phyloP scores from a whole-genome alignment of 2,797 vertebrate genomes.

The Urosaurus nigricauda region DNA sequence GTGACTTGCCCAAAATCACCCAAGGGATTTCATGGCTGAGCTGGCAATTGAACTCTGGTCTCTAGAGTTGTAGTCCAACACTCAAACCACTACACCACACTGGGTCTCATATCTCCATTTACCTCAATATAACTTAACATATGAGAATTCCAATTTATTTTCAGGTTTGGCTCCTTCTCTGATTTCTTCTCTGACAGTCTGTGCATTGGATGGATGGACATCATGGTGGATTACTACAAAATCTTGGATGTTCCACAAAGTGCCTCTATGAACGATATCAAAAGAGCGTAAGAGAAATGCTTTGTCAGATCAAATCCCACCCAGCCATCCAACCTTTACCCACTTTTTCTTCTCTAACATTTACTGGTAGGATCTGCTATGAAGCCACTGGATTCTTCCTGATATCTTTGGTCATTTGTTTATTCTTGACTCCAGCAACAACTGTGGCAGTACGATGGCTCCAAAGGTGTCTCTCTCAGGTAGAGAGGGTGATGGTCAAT shows the following conservation, averaged over 20 bases:
- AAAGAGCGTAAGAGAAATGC: constrained; percentile 38
- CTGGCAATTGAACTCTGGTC: too few relatives aligned
- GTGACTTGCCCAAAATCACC: too few relatives aligned
- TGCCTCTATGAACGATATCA: constrained; percentile 42
- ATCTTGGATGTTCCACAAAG: constrained; percentile 36
- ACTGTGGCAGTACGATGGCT: neutral
- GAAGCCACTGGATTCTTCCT: neutral
- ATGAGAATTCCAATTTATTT: neutral
- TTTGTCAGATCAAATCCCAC: neutral
- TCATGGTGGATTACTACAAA: constrained; percentile 45
- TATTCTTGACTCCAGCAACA: neutral
- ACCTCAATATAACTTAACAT: neutral
- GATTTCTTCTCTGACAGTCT: neutral
- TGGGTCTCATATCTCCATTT: neutral
- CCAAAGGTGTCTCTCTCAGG: neutral
- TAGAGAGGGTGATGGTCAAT: neutral
- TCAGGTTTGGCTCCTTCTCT: neutral
- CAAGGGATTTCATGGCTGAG: too few relatives aligned
- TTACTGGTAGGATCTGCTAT: neutral
- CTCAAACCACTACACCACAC: too few relatives aligned
- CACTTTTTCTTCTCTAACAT: neutral
- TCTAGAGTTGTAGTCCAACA: too few relatives aligned
- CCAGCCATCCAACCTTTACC: neutral
- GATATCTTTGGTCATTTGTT: neutral
- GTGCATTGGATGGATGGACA: constrained; percentile 26